Base-by-base conservation (phyloP, 1,140 invertebrate genomes). In the Drosophila parvula region DNA sequence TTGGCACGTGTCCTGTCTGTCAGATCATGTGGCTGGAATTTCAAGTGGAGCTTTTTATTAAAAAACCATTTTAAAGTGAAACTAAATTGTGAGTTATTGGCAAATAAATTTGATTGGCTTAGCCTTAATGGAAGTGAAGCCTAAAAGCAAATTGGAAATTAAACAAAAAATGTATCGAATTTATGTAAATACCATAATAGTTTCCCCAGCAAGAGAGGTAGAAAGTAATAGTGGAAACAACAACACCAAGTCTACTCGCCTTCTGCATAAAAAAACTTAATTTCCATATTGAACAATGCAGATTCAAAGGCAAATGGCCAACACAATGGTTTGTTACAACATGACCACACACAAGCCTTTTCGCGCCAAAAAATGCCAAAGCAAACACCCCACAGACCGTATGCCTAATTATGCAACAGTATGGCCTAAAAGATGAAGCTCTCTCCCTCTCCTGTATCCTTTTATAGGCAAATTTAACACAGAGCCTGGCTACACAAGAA, bases 291-390 rank as follows among this genome's bases (percentile, higher is more conserved):
- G 47, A 75, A 85, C 85, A 90, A 89, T 89, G 80, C 73, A 59
- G 41, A 51, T 44, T 50, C 36, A 61, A 43, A 48, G 60, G 43
- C 50, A 74, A 63, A 47, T 43, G 6, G 16, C 27, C 44, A 22
- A 56, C 32, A 78, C 77, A 79, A 79, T 79, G 75, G 75, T 55
- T 73, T 89, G 84, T 89, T 89, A 70, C 84, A 90, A 89, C 84
- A 89, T 68, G 84, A 80, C 84, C 84, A 89, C 84, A 81, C 84
- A 89, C 84, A 89, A 89, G 80, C 62, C 58, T 89, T 89, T 89
- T 89, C 84, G 70, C 84, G 84, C 84, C 84, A 80, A 78, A 68
- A 77, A 65, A 79, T 86, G 83, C 77, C 84, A 89, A 32, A 69
- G 59, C 61, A 81, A 84, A 88, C 84, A 89, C 84, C 80, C 83